Conservation (phyloP, 2,888 invertebrate species). For the Hirtodrosophila trivittata region DNA sequence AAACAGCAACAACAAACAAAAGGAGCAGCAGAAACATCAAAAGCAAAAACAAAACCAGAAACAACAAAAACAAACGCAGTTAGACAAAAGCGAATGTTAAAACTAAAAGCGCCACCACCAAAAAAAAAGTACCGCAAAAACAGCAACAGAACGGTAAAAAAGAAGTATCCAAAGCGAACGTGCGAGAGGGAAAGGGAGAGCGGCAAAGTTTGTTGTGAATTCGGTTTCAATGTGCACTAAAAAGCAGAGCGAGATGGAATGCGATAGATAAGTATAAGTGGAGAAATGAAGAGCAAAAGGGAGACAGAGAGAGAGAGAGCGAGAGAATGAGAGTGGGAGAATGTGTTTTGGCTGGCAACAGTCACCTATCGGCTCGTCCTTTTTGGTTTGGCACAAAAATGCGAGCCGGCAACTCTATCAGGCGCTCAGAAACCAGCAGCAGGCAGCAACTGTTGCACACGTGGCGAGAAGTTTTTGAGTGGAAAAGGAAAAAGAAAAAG, state of each 20-base stretch:
- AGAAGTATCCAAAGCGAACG: background rate
- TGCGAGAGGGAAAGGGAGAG: conserved; percentile 8
- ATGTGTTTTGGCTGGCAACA: conserved; percentile 20
- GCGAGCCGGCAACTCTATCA: conserved; percentile 70
- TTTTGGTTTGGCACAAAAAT: conserved; percentile 76
- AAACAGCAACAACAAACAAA: conserved; percentile 29
- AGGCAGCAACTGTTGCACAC: conserved; percentile 67
- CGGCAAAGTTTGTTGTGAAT: conserved; percentile 64
- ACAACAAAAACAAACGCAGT: conserved; percentile 25
- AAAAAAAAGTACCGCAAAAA: background rate
- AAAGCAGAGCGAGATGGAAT: conserved; percentile 19
- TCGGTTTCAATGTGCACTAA: conserved; percentile 60
- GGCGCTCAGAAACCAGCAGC: conserved; percentile 62
- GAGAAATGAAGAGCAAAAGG: no score
- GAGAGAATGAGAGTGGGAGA: conserved; percentile 12
- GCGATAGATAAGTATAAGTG: no score
- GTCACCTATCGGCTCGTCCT: conserved; percentile 78
- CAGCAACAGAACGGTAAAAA: background rate
- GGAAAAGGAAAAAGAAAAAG: conserved; percentile 60
- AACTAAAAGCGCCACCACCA: conserved; percentile 45
- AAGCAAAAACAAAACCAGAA: conserved; percentile 17
- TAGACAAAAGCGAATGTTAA: conserved; percentile 59
- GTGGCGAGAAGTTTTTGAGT: conserved; percentile 37
- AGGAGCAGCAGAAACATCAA: conserved; percentile 13
- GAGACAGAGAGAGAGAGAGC: conserved; percentile 5